phyloP scores from a whole-genome alignment of 1,140 invertebrate species.

The Neodiprion lecontei region DNA sequence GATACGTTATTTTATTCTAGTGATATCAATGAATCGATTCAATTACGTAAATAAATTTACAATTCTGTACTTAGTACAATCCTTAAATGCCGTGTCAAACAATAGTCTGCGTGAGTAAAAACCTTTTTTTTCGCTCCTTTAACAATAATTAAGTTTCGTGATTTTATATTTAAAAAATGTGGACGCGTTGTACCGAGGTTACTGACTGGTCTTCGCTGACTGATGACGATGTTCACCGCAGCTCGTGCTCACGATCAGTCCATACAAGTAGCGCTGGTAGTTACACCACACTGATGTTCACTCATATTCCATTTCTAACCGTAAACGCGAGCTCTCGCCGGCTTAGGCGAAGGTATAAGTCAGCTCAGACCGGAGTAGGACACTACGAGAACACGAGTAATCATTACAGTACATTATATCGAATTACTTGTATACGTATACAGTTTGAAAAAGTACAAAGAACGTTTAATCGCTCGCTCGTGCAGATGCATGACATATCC shows the following conservation, averaged over 20 bases:
- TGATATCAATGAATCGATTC: no score
- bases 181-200: slow-evolving; percentile 1
- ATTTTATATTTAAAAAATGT: neutral
- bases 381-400: neutral
- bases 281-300: neutral
- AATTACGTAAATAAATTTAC: no score
- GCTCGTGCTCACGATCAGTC: neutral
- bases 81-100: no score
- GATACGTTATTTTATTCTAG: no score
- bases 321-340: neutral
- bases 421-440: no score
- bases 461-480: no score
- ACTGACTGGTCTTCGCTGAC: neutral
- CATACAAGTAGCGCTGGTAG: neutral
- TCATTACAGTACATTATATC: no score
- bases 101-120: no score
- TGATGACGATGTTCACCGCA: neutral
- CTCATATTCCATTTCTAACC: slow-evolving; percentile 2
- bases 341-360: neutral
- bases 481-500: no score
- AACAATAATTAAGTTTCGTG: neutral
- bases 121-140: no score
- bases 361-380: neutral
- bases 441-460: no score
- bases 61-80: no score